Evolutionary conservation across 2,797 vertebrate species (phyloP), one percentile per base, ranked within the genome.

Genomic region (Pitangus sulphuratus): DNA sequence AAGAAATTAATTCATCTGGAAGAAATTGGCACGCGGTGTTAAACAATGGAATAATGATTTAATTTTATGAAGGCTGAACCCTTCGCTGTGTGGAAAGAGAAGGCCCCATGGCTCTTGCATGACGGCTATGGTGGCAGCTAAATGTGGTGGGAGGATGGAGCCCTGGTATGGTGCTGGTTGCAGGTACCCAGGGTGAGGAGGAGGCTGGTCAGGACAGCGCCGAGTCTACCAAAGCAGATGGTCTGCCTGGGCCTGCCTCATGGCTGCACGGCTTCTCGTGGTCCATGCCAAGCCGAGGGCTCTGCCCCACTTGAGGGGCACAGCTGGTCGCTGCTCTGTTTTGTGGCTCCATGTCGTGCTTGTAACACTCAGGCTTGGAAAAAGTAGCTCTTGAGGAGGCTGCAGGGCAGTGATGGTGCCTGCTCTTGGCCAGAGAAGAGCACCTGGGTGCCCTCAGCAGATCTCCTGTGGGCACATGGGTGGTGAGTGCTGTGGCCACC

Each of bases 1-100:
- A 97, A 97, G 95, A 95, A 96, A 97, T 97, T 97, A 98, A 97
- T 97, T 98, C 97, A 94, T 97, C 96, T 96, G 94, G 87, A 97
- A 89, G 93, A 95, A 94, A 93, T 70, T 95, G 96, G 97, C 96
- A 96, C 89, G 93, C 26, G 12, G 87, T 85, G 97, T 94, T 91
- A 90, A 96, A 97, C 95, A 96, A 94, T 87, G 81, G 82, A 88
- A 26, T 74, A 64, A 95, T 8, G 14, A 45, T 45, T 78, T 69
- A 60, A 30, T 69, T 62, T 80, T 65, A 79, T 58, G 53, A 48
- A 80, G 39, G 77, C 33, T 39, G 82, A 64, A 28, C 11, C 33
- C 9, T 45, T 50, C 31, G 30, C 85, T 80, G 40, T 1, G 1
- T 6, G 53, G 28, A 66, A 60, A 48, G 77, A 87, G 65, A 54